phyloP scores from a whole-genome alignment of 2,888 invertebrate species.

The Machimus rusticus region DNA sequence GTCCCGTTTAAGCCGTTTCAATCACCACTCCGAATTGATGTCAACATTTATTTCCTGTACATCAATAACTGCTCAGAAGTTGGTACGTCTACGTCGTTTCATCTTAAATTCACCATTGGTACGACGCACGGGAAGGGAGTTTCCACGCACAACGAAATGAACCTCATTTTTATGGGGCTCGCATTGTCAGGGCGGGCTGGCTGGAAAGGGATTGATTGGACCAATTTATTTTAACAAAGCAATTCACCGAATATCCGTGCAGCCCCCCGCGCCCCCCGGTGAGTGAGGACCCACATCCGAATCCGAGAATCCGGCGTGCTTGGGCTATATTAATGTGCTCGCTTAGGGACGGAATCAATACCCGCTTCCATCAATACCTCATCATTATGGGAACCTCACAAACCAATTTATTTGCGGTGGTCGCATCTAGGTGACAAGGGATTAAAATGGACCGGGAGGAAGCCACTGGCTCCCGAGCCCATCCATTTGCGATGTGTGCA shows the following conservation, averaged over 20 bases:
- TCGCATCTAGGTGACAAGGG: conserved; percentile 30
- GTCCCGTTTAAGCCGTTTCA: conserved; percentile 20
- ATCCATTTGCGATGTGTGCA: neutral
- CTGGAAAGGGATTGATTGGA: conserved; percentile 31
- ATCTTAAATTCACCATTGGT: neutral
- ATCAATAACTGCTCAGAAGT: conserved; percentile 34
- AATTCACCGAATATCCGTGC: neutral
- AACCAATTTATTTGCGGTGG: conserved; percentile 28
- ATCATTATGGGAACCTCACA: conserved; percentile 36
- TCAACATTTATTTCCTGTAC: conserved; percentile 37
- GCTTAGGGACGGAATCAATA: conserved; percentile 1
- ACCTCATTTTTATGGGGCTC: conserved; percentile 34
- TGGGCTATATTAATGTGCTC: neutral
- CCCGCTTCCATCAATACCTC: conserved; percentile 23
- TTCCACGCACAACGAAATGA: conserved; percentile 24
- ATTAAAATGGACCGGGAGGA: conserved; percentile 23
- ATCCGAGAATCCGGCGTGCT: neutral
- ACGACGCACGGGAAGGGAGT: neutral
- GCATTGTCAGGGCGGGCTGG: conserved; percentile 7
- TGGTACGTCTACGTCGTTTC: conserved; percentile 12
- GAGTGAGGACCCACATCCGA: neutral
- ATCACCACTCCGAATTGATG: conserved; percentile 36
- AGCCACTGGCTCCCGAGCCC: neutral
- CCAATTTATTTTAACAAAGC: conserved; percentile 37
- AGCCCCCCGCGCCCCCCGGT: neutral